These are phyloP conservation scores for Gyps fulvus DNA, from an alignment of 2,113 vertebrate species.

Conservation along the genomic window DNA sequence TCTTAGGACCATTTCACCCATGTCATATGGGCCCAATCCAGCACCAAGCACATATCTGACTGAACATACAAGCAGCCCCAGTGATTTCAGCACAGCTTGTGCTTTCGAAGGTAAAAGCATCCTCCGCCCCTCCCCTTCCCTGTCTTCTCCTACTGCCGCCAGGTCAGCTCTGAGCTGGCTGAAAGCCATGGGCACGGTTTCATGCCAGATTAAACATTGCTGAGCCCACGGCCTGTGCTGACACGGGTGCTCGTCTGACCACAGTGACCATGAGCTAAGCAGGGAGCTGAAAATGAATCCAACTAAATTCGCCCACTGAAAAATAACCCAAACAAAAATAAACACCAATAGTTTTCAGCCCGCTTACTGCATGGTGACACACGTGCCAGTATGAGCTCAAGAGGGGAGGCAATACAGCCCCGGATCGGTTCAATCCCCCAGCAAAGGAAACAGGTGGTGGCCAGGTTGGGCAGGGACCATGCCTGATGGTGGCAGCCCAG, in stretches of 20 bases:
- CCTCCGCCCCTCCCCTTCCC: neutral
- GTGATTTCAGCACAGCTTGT: neutral
- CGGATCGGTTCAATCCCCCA: neutral
- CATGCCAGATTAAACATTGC: neutral
- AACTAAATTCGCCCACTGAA: neutral
- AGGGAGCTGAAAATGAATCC: neutral
- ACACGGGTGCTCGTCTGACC: neutral
- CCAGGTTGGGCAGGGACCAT: fast-evolving
- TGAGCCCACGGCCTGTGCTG: neutral
- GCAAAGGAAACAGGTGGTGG: neutral
- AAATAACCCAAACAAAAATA: neutral
- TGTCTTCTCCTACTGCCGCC: neutral
- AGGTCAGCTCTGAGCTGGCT: neutral
- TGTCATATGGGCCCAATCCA: fast-evolving
- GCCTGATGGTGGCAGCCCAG: neutral
- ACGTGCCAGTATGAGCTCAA: neutral
- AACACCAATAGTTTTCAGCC: neutral
- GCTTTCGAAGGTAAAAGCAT: neutral
- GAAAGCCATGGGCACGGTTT: neutral
- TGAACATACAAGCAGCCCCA: neutral
- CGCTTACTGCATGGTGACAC: fast-evolving
- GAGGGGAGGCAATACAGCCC: neutral
- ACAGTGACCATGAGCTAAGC: neutral
- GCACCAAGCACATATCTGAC: neutral
- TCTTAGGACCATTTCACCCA: neutral